Evolutionary conservation across 2,797 vertebrate genomes (phyloP).

Genomic region (Pseudocheirus occidentalis): DNA sequence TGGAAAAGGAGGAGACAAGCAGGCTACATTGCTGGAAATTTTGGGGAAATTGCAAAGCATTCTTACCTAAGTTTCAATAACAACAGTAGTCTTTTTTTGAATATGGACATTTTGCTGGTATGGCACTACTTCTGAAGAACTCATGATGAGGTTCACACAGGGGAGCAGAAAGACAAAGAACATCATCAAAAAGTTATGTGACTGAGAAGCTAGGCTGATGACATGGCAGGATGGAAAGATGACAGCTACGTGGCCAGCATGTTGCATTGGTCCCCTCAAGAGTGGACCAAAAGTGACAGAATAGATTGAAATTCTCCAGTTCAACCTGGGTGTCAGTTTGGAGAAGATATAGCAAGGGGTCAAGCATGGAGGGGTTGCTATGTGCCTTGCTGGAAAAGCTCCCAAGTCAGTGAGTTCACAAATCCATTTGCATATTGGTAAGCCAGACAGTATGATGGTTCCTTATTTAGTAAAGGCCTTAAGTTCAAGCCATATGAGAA

Average conservation of each 20-base stretch:
- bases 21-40: neutral
- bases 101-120: neutral
- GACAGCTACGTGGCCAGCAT: neutral
- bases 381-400: neutral
- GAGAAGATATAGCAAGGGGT: neutral
- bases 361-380: neutral
- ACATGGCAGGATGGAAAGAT: neutral
- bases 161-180: neutral
- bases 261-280: neutral
- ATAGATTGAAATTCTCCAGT: neutral
- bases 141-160: neutral
- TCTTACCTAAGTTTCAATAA: neutral
- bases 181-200: neutral
- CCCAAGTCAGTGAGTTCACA: neutral
- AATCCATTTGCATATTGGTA: neutral
- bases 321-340: neutral
- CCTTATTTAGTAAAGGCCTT: neutral
- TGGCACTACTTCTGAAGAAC: neutral
- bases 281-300: neutral
- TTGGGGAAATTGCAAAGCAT: neutral
- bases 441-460: neutral
- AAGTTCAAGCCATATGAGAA: neutral
- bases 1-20: neutral
- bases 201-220: neutral
- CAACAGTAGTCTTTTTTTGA: neutral